phyloP scores from a whole-genome alignment of 2,888 invertebrate genomes.

The Crossocerus cetratus region DNA sequence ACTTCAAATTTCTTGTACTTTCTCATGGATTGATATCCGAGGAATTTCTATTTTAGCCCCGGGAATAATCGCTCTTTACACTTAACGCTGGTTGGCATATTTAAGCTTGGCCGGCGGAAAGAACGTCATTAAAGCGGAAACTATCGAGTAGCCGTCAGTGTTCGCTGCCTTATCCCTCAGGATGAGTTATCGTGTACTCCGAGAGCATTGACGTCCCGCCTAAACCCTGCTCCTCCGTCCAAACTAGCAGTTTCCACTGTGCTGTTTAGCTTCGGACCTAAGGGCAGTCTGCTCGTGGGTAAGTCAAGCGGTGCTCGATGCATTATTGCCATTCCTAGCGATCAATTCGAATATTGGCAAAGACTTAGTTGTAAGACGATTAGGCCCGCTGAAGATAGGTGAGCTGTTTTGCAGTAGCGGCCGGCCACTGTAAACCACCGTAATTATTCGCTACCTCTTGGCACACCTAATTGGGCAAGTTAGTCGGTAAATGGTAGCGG shows the following conservation, averaged over 20 bases:
- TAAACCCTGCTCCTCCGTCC: slow-evolving; percentile 37
- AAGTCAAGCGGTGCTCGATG: too few species aligned
- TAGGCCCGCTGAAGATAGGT: not conserved
- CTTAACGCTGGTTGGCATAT: slow-evolving; percentile 25
- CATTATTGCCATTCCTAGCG: not conserved
- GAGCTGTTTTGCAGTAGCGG: slow-evolving; percentile 31
- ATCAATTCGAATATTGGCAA: slow-evolving; percentile 13
- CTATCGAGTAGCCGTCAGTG: slow-evolving; percentile 61
- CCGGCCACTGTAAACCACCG: slow-evolving; percentile 47
- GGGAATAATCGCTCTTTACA: too few species aligned
- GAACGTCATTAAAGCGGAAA: slow-evolving; percentile 49
- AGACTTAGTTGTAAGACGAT: slow-evolving; percentile 15
- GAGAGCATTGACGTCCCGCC: slow-evolving; percentile 40
- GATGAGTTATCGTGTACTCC: slow-evolving; percentile 49
- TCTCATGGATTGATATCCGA: too few species aligned
- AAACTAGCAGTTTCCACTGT: slow-evolving; percentile 1
- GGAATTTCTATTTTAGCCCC: too few species aligned
- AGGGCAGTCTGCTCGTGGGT: too few species aligned
- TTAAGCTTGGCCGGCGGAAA: slow-evolving; percentile 32
- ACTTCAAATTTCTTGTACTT: too few species aligned
- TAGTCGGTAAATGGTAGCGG: slow-evolving; percentile 56
- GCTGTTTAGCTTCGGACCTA: too few species aligned
- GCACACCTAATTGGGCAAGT: slow-evolving; percentile 69
- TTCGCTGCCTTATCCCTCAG: slow-evolving; percentile 30
- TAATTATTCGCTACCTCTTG: slow-evolving; percentile 60